Base-by-base conservation (phyloP, 2,113 vertebrate species). In the Lipophrys pholis region DNA sequence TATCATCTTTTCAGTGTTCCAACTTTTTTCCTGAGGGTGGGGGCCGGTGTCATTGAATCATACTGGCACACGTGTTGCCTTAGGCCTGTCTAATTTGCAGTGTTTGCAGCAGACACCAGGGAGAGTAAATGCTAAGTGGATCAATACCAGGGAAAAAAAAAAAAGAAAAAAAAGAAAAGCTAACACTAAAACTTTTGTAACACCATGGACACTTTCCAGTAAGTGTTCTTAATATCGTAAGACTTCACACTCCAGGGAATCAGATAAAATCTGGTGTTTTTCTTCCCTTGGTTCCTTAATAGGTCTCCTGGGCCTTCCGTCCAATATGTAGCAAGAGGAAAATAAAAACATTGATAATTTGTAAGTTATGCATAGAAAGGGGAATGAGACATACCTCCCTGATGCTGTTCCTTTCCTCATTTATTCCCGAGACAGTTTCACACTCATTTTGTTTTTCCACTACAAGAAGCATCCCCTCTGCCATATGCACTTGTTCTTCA, bases 261-360 rank as follows among this genome's bases (percentile, higher is more conserved):
- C 82, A 86, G 82, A 87, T 76, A 69, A 94, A 94, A 94, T 94
- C 92, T 93, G 92, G 84, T 93, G 84, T 94, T 94, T 93, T 94
- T 93, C 92, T 92, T 93, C 90, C 64, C 76, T 69, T 80, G 88
- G 79, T 93, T 92, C 82, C 86, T 90, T 94, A 94, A 94, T 93
- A 92, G 91, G 92, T 92, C 93, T 94, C 92, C 15, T 87, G 92
- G 91, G 93, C 72, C 82, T 41, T 52, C 75, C 69, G 59, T 71
- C 86, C 80, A 90, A 89, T 88, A 90, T 90, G 91, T 89, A 78
- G 91, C 86, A 84, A 87, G 84, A 88, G 39, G 59, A 90, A 89
- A 88, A 84, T 87, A 90, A 93, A 90, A 92, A 92, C 87, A 89
- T 73, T 84, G 85, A 91, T 89, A 90, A 91, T 87, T 85, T 91